phyloP scores from a whole-genome alignment of 2,888 invertebrate genomes.

The Eurois occulta region DNA sequence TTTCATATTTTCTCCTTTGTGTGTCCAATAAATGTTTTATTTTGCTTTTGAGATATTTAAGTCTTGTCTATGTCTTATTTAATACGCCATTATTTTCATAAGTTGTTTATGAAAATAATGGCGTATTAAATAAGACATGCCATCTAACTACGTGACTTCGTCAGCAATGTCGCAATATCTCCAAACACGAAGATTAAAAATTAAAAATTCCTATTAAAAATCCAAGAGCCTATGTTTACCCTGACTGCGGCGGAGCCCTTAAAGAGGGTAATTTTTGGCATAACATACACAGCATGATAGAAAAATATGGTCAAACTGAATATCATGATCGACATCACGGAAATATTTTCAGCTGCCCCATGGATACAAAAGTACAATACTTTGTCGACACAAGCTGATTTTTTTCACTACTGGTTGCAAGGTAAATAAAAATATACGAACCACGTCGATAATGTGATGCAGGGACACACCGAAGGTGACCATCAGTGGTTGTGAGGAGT shows the following conservation, averaged over 20 bases:
- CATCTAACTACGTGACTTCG: neutral
- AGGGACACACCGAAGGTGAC: slow-evolving; percentile 95
- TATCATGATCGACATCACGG: neutral
- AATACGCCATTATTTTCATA: too few relatives aligned
- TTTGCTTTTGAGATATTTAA: neutral
- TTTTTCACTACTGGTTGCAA: neutral
- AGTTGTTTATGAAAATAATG: neutral
- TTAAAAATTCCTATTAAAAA: too few relatives aligned
- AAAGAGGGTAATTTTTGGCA: neutral
- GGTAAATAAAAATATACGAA: slow-evolving; percentile 84
- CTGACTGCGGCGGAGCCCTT: neutral
- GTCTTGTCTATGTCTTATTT: too few relatives aligned
- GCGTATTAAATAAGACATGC: too few relatives aligned
- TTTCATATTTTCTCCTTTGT: neutral
- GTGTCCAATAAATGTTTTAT: neutral
- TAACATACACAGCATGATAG: neutral
- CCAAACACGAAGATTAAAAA: neutral
- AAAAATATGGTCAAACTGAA: neutral
- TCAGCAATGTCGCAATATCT: neutral
- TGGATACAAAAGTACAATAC: neutral
- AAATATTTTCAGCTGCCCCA: neutral
- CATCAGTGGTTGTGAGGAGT: slow-evolving; percentile 93
- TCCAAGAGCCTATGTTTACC: neutral
- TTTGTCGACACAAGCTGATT: neutral
- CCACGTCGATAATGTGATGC: slow-evolving; percentile 96